Conservation (phyloP, 2,113 vertebrate genomes). For the Ophthalmolycus amberensis region DNA sequence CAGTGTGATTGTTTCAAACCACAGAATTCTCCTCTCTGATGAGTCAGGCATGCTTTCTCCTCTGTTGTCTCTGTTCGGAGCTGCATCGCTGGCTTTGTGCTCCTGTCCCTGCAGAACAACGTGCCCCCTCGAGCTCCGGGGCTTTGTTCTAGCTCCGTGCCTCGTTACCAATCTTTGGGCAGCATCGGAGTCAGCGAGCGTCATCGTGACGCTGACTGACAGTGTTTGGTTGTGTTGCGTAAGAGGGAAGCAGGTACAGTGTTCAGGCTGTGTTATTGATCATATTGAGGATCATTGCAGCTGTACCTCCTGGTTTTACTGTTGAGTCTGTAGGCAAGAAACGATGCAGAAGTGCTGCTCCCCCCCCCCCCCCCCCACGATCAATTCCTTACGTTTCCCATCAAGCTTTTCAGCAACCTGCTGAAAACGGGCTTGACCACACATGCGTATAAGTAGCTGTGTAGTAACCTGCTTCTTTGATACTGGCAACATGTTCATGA, state of each 20-base stretch:
- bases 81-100: constrained; percentile 16
- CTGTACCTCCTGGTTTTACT: too few relatives aligned
- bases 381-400: too few relatives aligned
- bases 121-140: constrained; percentile 9
- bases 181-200: neutral
- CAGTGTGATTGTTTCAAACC: constrained; percentile 47
- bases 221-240: constrained; percentile 4
- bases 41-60: constrained; percentile 44
- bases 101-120: constrained; percentile 10
- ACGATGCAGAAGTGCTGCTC: too few relatives aligned
- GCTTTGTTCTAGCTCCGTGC: constrained; percentile 11
- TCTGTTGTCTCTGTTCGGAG: constrained; percentile 16
- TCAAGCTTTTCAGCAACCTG: too few relatives aligned
- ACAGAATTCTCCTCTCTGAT: constrained; percentile 39
- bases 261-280: neutral
- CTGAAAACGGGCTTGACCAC: too few relatives aligned
- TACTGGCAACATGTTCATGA: too few relatives aligned
- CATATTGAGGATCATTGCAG: neutral
- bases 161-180: constrained; percentile 23
- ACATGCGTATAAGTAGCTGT: too few relatives aligned
- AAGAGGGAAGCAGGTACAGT: neutral
- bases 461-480: too few relatives aligned
- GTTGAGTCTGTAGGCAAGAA: too few relatives aligned
- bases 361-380: too few relatives aligned
- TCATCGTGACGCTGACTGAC: constrained; percentile 22